Conservation (phyloP, 2,888 invertebrate genomes). For the Patella ulyssiponensis region DNA sequence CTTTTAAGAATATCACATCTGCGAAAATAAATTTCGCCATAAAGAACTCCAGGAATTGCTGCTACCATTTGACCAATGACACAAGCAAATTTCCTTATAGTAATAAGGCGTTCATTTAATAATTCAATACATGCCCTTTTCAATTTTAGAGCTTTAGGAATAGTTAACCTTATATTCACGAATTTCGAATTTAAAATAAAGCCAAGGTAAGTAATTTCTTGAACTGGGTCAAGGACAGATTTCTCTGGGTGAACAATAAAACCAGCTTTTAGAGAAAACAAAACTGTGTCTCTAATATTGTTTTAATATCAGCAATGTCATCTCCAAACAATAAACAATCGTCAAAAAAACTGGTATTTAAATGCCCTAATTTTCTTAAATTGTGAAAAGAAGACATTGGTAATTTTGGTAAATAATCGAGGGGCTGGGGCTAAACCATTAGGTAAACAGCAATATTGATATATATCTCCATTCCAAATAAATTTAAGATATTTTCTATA, state of each 20-base stretch:
- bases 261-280: conserved; percentile 4
- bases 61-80: neutral
- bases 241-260: conserved; percentile 18
- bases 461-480: neutral
- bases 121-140: neutral
- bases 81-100: neutral
- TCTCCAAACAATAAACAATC: conserved; percentile 28
- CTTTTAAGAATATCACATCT: neutral
- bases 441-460: neutral
- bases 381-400: too few relatives aligned
- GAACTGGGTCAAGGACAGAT: conserved; percentile 12
- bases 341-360: neutral
- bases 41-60: neutral
- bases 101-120: neutral
- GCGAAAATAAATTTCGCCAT: neutral
- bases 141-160: conserved; percentile 27
- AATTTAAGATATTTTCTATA: neutral
- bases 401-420: neutral
- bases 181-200: neutral
- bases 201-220: conserved; percentile 3
- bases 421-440: neutral
- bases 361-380: too few relatives aligned
- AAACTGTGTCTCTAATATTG: conserved; percentile 14
- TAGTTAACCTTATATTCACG: conserved; percentile 36
- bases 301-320: neutral